Conservation (phyloP, 2,888 invertebrate species). For the Eueremaeus valkanovi region DNA sequence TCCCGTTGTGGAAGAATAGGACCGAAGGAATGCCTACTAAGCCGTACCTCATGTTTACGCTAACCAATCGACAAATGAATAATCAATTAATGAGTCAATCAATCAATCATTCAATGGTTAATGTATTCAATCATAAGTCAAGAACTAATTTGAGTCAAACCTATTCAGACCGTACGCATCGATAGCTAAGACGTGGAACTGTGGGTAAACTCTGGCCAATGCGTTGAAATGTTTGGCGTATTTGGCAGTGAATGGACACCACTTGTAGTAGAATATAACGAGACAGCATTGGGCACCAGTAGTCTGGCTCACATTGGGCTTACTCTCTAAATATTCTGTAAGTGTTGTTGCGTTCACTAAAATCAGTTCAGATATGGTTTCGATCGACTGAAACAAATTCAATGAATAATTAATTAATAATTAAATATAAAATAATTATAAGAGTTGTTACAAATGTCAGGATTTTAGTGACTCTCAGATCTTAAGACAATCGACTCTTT, state of each 20-base stretch:
- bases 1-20: conserved; percentile 81
- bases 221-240: conserved; percentile 89
- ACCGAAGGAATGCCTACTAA: conserved; percentile 84
- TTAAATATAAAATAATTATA: too few species aligned
- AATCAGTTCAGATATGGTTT: not conserved
- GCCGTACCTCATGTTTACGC: conserved; percentile 79
- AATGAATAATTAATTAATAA: not conserved
- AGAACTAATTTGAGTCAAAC: conserved; percentile 50
- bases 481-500: too few species aligned
- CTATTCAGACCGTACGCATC: conserved; percentile 76
- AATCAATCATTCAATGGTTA: conserved; percentile 42
- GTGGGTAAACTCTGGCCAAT: conserved; percentile 77
- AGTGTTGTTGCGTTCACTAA: conserved; percentile 24
- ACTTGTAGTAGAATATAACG: conserved; percentile 81
- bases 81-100: not conserved
- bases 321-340: conserved; percentile 1
- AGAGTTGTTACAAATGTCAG: too few species aligned
- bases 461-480: too few species aligned
- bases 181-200: conserved; percentile 79
- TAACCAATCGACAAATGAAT: conserved; percentile 45
- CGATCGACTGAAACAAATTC: not conserved
- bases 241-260: conserved; percentile 83
- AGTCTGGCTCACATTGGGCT: conserved; percentile 6
- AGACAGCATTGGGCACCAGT: conserved; percentile 57
- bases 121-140: not conserved